Conservation (phyloP, 2,113 vertebrate genomes). For the Arenaria interpres region DNA sequence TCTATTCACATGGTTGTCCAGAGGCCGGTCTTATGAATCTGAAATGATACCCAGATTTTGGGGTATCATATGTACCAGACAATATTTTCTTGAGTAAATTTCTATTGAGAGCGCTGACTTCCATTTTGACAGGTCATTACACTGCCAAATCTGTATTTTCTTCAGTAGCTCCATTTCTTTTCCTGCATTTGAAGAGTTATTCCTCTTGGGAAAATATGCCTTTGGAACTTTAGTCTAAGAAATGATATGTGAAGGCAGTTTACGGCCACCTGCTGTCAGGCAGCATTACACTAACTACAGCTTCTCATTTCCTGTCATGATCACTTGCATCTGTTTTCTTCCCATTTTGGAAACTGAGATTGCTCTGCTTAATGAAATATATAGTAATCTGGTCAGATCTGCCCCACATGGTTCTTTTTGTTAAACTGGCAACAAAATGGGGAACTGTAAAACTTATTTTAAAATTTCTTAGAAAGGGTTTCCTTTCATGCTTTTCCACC, state of each 20-base stretch:
- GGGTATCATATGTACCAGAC: not conserved
- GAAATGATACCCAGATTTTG: not conserved
- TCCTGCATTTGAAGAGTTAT: not conserved
- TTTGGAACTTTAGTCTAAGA: not conserved
- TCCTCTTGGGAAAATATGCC: not conserved
- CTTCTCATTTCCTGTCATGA: conserved; percentile 31
- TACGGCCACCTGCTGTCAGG: conserved; percentile 24
- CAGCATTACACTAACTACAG: not conserved
- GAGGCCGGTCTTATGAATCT: not conserved
- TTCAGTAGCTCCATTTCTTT: not conserved
- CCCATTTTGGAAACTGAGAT: not conserved
- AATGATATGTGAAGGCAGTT: not conserved
- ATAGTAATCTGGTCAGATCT: not conserved
- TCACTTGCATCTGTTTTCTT: conserved; percentile 31
- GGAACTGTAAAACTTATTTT: not conserved
- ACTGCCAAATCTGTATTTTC: not conserved
- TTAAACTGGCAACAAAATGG: not conserved
- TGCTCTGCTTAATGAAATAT: not conserved
- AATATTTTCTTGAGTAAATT: not conserved
- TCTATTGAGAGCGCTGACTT: not conserved
- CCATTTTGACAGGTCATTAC: not conserved
- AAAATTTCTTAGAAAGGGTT: not conserved
- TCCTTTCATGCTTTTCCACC: not conserved
- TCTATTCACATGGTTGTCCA: not conserved
- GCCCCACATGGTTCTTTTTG: not conserved